Percentiles rank a stretch among this genome's conserved stretches.
phyloP scores from a whole-genome alignment of 2,797 vertebrate genomes.

The Taenioides sp. region DNA sequence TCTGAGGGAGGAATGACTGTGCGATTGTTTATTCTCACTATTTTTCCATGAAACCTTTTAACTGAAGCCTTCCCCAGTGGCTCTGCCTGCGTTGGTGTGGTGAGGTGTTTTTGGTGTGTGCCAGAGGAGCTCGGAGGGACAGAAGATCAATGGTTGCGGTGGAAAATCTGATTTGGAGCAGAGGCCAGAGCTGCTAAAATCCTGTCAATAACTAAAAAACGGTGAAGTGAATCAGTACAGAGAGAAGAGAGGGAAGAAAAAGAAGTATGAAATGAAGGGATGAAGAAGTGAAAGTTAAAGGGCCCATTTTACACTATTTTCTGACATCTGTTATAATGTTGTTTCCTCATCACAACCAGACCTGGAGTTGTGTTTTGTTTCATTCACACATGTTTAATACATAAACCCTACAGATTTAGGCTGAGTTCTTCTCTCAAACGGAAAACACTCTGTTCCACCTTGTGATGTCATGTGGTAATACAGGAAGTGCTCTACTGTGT shows the following conservation, averaged over 20 bases:
- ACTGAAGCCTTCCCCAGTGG: conserved; percentile 53
- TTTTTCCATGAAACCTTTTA: conserved; percentile 40
- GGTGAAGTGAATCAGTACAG: neutral
- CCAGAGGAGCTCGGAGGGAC: conserved; percentile 53
- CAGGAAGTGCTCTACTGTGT: no score
- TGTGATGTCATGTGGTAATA: no score
- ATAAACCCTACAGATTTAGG: no score
- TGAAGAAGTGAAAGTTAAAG: no score
- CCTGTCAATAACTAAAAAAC: neutral
- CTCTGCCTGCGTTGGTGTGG: conserved; percentile 51
- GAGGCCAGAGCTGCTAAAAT: conserved; percentile 33
- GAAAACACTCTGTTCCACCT: no score
- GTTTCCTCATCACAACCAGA: no score
- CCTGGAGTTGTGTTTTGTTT: no score
- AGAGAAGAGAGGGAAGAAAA: neutral
- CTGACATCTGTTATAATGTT: no score
- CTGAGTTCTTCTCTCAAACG: no score
- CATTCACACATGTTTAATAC: no score
- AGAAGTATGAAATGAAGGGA: neutral
- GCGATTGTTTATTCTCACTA: conserved; percentile 37
- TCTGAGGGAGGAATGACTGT: conserved; percentile 35
- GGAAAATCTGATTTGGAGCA: conserved; percentile 78
- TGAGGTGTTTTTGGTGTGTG: conserved; percentile 61
- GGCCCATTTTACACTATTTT: no score
- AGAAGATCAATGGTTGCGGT: conserved; percentile 73